Percentiles rank a stretch among this genome's conserved stretches.
Evolutionary conservation across 2,797 vertebrate species (phyloP).

Genomic region (Clarias pachynema): DNA sequence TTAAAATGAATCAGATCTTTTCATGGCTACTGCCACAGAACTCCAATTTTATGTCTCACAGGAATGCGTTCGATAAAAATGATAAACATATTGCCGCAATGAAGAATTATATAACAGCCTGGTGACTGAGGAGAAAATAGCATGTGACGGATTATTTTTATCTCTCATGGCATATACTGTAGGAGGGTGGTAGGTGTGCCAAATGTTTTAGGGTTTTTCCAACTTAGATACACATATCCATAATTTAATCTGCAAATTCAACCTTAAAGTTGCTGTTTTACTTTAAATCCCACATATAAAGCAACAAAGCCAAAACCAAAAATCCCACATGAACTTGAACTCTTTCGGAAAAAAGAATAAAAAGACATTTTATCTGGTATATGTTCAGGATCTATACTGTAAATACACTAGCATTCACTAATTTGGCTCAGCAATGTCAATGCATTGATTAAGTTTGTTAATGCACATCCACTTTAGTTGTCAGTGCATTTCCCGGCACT

Average conservation of each 20-base stretch:
- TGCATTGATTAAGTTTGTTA: conserved; percentile 4
- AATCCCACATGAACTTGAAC: not conserved
- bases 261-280: not conserved
- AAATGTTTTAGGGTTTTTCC: not conserved
- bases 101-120: conserved; percentile 68
- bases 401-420: not conserved
- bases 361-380: not conserved
- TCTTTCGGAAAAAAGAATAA: not conserved
- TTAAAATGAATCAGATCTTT: conserved; percentile 82
- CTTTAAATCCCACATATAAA: not conserved
- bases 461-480: conserved; percentile 3
- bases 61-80: conserved; percentile 71
- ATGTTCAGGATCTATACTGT: not conserved
- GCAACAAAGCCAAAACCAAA: not conserved
- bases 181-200: not conserved
- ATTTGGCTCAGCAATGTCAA: conserved; percentile 20
- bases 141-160: not conserved
- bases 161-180: not conserved
- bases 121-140: conserved; percentile 62
- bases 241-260: not conserved
- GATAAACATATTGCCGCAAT: conserved; percentile 68
- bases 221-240: not conserved
- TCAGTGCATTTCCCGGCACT: conserved; percentile 36
- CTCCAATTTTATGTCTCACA: conserved; percentile 35
- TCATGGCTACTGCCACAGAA: conserved; percentile 77